These are phyloP conservation scores for Dasypus novemcinctus DNA, from an alignment of 2,113 vertebrate genomes.

Conservation along the genomic window DNA sequence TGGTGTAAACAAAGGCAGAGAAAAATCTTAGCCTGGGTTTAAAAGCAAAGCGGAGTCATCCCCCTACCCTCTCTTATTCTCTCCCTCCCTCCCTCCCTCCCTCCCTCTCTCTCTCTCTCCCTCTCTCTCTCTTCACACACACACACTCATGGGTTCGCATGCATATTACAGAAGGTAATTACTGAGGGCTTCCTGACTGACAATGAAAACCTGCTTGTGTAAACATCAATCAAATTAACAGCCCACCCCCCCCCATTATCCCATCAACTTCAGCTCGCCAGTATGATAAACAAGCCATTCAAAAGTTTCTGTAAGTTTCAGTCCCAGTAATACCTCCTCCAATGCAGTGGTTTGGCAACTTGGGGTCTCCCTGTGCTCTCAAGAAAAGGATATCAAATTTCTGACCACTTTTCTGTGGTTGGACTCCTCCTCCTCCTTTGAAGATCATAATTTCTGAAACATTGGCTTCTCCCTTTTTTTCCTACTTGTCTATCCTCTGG, in stretches of 20 bases:
- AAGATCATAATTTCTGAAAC: slow-evolving; percentile 49
- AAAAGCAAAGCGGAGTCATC: background rate
- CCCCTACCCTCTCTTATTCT: too few species aligned
- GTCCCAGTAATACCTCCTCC: background rate
- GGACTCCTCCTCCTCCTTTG: background rate
- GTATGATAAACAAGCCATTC: slow-evolving; percentile 25
- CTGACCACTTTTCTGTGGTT: background rate
- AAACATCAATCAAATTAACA: background rate
- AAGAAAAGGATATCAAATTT: slow-evolving; percentile 38
- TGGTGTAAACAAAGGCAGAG: background rate
- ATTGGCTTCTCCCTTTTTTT: background rate
- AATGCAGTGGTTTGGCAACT: slow-evolving; percentile 15
- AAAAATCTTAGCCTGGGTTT: background rate
- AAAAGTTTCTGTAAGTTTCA: background rate
- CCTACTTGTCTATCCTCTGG: background rate
- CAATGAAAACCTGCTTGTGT: slow-evolving; percentile 57
- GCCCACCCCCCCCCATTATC: slow-evolving; percentile 44
- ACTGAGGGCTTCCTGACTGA: slow-evolving; percentile 53
- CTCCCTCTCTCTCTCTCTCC: too few species aligned
- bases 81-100: background rate
- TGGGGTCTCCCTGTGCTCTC: background rate
- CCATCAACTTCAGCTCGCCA: background rate
- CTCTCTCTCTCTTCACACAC: background rate
- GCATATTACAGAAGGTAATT: slow-evolving; percentile 17
- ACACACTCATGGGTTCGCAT: background rate